phyloP scores from a whole-genome alignment of 2,888 invertebrate genomes.

The Caenorhabditis doughertyi region DNA sequence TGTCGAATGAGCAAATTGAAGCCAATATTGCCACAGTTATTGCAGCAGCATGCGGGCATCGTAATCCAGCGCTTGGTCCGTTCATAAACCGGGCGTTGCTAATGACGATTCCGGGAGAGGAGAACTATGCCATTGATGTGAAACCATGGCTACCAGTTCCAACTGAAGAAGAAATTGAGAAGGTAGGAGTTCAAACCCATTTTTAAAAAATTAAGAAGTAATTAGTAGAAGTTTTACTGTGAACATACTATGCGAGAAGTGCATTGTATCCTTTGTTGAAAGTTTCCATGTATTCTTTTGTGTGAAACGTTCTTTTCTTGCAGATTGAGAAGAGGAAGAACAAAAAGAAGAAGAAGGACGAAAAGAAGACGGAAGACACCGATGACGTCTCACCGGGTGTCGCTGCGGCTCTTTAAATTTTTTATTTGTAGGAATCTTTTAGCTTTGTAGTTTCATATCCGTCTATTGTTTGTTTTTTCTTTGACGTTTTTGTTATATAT shows the following conservation, averaged over 20 bases:
- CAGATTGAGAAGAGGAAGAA: conserved; percentile 76
- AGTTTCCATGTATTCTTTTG: conserved; percentile 17
- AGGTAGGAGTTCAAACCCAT: too few relatives aligned
- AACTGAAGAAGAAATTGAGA: conserved; percentile 81
- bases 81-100: conserved; percentile 80
- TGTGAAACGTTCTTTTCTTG: conserved; percentile 38
- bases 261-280: background rate
- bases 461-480: conserved; percentile 24
- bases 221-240: too few relatives aligned
- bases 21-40: conserved; percentile 78
- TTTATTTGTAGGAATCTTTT: conserved; percentile 26
- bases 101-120: conserved; percentile 77
- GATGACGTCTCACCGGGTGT: conserved; percentile 45
- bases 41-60: conserved; percentile 75
- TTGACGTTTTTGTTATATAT: conserved; percentile 5
- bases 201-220: background rate
- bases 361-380: conserved; percentile 66
- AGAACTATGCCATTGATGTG: conserved; percentile 77
- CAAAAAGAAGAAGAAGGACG: conserved; percentile 78
- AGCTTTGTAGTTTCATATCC: conserved; percentile 36
- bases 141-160: conserved; percentile 76
- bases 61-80: conserved; percentile 80
- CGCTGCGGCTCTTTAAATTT: conserved; percentile 42
- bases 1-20: conserved; percentile 79
- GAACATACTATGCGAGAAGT: background rate